Evolutionary conservation across 2,797 vertebrate genomes (phyloP).

Genomic region (Tamandua tetradactyla): DNA sequence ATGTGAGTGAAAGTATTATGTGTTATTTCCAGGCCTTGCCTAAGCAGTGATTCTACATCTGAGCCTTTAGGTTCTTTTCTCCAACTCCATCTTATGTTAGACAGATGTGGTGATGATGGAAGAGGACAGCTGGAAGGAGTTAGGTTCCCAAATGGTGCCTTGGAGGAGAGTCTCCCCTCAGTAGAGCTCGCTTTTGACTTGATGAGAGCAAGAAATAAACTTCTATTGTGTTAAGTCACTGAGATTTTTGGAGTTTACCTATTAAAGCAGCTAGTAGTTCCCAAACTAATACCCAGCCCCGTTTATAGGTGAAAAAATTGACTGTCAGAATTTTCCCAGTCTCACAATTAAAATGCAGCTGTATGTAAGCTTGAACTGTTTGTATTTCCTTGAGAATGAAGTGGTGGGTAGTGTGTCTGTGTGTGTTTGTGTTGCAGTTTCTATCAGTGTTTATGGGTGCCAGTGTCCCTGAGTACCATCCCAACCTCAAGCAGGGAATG

Average conservation of each 20-base stretch:
- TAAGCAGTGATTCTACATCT: neutral
- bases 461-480: neutral
- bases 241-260: conserved; percentile 5
- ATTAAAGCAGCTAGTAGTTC: neutral
- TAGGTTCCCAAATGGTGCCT: neutral
- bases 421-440: neutral
- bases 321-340: neutral
- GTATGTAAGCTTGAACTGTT: neutral
- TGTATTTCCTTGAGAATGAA: neutral
- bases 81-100: neutral
- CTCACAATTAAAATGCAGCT: neutral
- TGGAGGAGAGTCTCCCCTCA: neutral
- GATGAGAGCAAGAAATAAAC: neutral
- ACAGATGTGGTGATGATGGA: neutral
- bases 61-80: neutral
- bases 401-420: neutral
- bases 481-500: neutral
- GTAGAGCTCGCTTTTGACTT: neutral
- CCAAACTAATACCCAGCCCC: neutral
- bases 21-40: neutral
- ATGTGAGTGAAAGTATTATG: neutral
- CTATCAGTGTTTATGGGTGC: neutral
- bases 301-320: neutral
- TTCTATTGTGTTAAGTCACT: neutral
- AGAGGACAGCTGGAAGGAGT: neutral